Base-by-base conservation (phyloP, 2,888 invertebrate species). In the Sphaerophoria taeniata region DNA sequence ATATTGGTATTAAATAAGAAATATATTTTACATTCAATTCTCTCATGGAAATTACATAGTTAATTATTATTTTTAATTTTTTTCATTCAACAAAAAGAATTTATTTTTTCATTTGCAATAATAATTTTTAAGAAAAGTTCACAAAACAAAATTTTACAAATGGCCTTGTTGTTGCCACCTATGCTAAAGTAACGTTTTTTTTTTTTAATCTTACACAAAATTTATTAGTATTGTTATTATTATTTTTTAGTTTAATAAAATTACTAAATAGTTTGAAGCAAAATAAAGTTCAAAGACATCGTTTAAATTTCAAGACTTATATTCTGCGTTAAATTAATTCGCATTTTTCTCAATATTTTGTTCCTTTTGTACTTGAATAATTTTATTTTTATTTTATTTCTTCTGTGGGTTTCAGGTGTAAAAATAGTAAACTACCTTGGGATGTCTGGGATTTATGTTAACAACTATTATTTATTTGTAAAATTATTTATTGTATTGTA, bases 401-500 rank as follows among this genome's bases (percentile, higher is more conserved):
- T 87, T 84, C 73, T 82, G 86, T 82, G 86, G 82, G 86, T 82
- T 65, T 82, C 78, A 87, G 87, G 87, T 87, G 87, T 87, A 87
- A 87, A 87, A 87, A 87, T 87, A 87, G 75, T 86, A 82, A 86
- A 87, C 87, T 87, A 82, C 78, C 80, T 71, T 87, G 70, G 82
- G 72, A 77, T 82, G 70, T 73, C 39, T 86, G 65, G 75, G 70
- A 77, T 74, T 81, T 60, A 87, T 88, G 83, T 81, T 87, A 87
- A 89, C 87, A 74, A 81, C 88, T 83, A 82, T 87, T 90, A 78
- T 84, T 65, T 75, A 63, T 71, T 82, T 78, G 70, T 86, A 69
- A 74, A 80, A 56, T 73, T 87, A 83, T 85, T 24, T 76, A 86
- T 81, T 87, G 81, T 73, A 77, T 87, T 88, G 84, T 89, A 89